Evolutionary conservation across 2,113 vertebrate genomes (phyloP).

Genomic region (Meriones unguiculatus): DNA sequence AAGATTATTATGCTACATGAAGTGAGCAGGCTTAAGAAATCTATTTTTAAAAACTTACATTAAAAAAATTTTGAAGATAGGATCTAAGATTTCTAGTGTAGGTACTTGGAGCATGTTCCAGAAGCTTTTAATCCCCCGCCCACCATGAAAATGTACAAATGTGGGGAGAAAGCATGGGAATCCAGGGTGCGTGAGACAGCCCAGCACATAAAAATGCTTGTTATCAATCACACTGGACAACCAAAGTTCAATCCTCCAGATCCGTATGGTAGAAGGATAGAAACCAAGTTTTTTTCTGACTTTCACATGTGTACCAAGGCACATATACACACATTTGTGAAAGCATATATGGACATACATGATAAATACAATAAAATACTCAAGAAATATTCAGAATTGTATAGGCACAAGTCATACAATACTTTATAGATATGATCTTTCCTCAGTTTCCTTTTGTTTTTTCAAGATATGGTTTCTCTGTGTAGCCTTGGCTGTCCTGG

Average conservation of each 20-base stretch:
- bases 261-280: neutral
- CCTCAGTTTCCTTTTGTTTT: neutral
- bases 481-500: no score
- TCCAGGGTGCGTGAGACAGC: neutral
- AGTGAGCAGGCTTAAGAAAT: neutral
- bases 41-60: neutral
- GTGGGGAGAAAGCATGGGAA: neutral
- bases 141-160: neutral
- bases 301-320: neutral
- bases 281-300: neutral
- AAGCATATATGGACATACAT: neutral
- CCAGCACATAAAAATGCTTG: neutral
- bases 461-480: no score
- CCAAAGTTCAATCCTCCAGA: neutral
- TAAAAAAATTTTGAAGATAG: neutral
- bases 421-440: slow-evolving; percentile 4
- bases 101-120: neutral
- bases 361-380: neutral
- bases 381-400: neutral
- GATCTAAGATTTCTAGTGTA: neutral
- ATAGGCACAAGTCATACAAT: neutral
- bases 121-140: neutral
- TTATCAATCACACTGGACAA: neutral
- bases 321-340: neutral
- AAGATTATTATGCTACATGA: neutral